Base-by-base conservation (phyloP, 1,140 invertebrate genomes). In the Diabrotica undecimpunctata region DNA sequence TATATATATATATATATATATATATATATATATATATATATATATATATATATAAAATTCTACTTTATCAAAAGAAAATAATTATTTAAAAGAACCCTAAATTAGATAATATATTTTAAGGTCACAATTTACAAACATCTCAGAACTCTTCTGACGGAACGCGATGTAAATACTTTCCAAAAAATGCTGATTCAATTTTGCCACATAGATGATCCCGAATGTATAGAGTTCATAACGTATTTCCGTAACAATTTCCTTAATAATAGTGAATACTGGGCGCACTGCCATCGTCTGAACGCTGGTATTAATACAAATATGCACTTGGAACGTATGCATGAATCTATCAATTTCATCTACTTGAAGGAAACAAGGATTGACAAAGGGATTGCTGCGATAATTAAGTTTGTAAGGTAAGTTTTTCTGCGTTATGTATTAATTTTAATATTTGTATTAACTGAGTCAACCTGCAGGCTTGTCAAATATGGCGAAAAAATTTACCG, bases 301-400 rank as follows among this genome's bases (percentile, higher is more conserved):
- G 64, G 64, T 8, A 54, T 65, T 7, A 65, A 65, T 50, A 61
- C 58, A 9, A 65, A 65, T 25, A 61, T 61, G 57, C 36, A 61
- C 8, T 35, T 65, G 35, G 64, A 65, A 41, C 50, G 52, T 12
- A 41, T 65, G 58, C 64, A 65, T 46, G 12, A 13, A 35, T 51
- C 52, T 35, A 8, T 65, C 7, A 61, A 65, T 10, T 50, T 61
- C 38, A 60, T 61, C 12, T 65, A 61, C 41, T 36, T 65, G 10
- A 41, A 63, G 39, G 52, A 39, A 54, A 63, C 55, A 46, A 9
- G 62, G 6, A n/a, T 63, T 8, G 62, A 63, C 37, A 55, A 63
- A 13, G 54, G 35, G 7, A 37, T 63, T 7, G 7, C 10, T 6
- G 54, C 54, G 11, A 36, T 63, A 0, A 8, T 46, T 7, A 46